Base-by-base conservation (phyloP, 2,113 vertebrate species). In the Mirza zaza region DNA sequence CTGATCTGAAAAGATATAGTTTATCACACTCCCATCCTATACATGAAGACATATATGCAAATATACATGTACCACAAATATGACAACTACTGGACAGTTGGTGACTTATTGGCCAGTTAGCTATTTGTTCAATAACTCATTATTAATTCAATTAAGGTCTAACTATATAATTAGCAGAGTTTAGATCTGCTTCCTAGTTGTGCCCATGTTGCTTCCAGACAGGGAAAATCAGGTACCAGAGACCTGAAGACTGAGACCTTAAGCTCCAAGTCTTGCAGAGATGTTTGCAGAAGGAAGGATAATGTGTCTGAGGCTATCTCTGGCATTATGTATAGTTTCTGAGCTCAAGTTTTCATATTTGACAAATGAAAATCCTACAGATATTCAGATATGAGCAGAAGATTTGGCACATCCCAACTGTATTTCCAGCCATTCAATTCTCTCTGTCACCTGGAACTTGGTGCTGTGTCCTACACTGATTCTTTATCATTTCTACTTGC, bases 301-400 rank as follows among this genome's bases (percentile, higher is more conserved):
- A 50, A 90, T 9, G 13, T 93, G 50, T 59, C 80, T 92, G 50
- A 34, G 34, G n/a, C n/a, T 93, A 57, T 95, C 91, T 95, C 86
- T 71, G 70, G 82, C 45, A 95, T 87, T 61, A 84, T n/a, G 45
- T 0, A 9, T 45, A n/a, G 39, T 87, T 97, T 81, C 39, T 55
- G 79, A 90, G 50, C 50, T 96, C 25, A 81, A 92, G 36, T 93
- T 95, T 96, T 94, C 75, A 34, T 81, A 96, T 91, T 97, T 97
- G 95, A 97, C 73, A 94, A 97, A 95, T 92, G 83, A 87, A 93
- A 97, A 94, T 93, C 71, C 83, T 82, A 85, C 15, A 91, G 86
- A 91, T 96, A 87, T 77, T 90, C 32, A 84, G 90, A 95, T 92
- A 90, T 21, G 84, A 96, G 48, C 2, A 17, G 79, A 89, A 75